Evolutionary conservation across 2,888 invertebrate species (phyloP), one percentile per base, ranked within the genome.

Genomic region (Drosophila gaucha): DNA sequence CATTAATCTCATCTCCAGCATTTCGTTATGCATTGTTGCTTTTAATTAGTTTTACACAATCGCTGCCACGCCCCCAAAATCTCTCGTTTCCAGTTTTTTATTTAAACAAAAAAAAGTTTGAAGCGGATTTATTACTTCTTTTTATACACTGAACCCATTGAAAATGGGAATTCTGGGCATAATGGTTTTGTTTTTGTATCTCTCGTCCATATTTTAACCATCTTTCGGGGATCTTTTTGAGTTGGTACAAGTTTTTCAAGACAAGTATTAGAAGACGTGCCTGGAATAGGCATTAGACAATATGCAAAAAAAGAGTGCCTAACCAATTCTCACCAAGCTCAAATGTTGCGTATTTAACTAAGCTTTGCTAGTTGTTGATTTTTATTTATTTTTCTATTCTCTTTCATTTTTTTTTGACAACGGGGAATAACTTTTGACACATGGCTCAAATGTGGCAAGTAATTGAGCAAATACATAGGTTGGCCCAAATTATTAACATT

Each of bases 391-490:
- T 30, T 38, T 8, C 6, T 30, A 14, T 18, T 4, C 18, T 0
- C 33, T 4, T 26, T 26, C 6, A 14, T 41, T 18, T 12, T 26
- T 39, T 43, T 41, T 59, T 28, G 22, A 12, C 2, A 5, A 41
- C 16, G 73, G 75, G 73, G 76, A 73, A 41, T 70, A 16, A 75
- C 73, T 54, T 56, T 41, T 36, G 10, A 28, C 49, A 62, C 39
- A 57, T 57, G 47, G 26, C 0, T n/a, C 28, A 35, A 41, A 51
- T 38, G 50, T 50, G 70, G 39, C 65, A 54, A 70, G 35, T 58
- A 70, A 60, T 58, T 70, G 54, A 36, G 39, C 51, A 70, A 73
- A 73, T 44, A 60, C 1, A 12, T n/a, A 14, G 56, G 33, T 74
- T 47, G 52, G 36, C 14, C 33, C 20, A 54, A 52, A 38, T 16